A percentile compares a stretch with the other conserved stretches of the same genome.
Evolutionary conservation across 2,797 vertebrate species (phyloP).

Genomic region (Sebastes diploproa): DNA sequence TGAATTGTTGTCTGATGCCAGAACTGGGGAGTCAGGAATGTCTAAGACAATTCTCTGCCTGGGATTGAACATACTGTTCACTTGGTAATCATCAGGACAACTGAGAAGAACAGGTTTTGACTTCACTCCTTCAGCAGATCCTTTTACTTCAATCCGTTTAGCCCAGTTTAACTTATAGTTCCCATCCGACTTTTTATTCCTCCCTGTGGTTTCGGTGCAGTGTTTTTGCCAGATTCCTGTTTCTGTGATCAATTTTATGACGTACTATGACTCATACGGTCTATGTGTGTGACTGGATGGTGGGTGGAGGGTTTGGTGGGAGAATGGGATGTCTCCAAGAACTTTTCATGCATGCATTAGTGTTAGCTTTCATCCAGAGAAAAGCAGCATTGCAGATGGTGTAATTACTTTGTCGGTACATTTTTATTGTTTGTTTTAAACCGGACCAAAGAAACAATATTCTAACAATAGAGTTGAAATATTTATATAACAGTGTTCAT

Average conservation of each 20-base stretch:
- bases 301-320: background rate
- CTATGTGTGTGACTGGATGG: background rate
- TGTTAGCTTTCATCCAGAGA: too few relatives aligned
- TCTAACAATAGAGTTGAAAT: too few relatives aligned
- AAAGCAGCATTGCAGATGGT: too few relatives aligned
- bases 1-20: background rate
- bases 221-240: background rate
- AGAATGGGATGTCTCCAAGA: background rate
- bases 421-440: too few relatives aligned
- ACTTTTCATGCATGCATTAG: too few relatives aligned
- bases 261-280: background rate
- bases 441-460: background rate
- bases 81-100: background rate
- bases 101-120: background rate
- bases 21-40: background rate
- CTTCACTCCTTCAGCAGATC: background rate
- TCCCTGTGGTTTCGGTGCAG: background rate
- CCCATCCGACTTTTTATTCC: background rate
- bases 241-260: background rate
- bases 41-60: background rate
- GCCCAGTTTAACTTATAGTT: background rate
- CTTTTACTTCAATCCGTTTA: background rate
- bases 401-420: too few relatives aligned
- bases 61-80: background rate
- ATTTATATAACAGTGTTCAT: too few relatives aligned